Evolutionary conservation across 92 coral and sea anemone species (phyloP).

Genomic region (Zoanthus sansibaricus): DNA sequence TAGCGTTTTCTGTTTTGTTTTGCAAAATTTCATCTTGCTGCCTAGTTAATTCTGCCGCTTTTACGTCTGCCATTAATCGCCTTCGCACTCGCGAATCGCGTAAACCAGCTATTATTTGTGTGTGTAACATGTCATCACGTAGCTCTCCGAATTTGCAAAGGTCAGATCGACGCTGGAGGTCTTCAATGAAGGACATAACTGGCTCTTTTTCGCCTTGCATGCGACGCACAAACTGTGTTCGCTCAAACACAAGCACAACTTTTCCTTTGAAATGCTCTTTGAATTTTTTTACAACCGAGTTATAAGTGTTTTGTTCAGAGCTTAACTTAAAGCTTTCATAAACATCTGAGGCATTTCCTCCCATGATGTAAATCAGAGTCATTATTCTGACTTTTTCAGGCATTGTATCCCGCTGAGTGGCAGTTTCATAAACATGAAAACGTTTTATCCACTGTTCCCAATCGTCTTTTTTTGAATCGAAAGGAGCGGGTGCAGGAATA

Average conservation of each 20-base stretch:
- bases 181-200: conserved; percentile 34
- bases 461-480: no score
- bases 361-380: no score
- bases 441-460: no score
- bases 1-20: conserved; percentile 27
- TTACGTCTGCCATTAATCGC: conserved; percentile 53
- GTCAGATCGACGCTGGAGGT: no score
- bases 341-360: background rate
- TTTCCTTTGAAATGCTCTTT: conserved; percentile 7
- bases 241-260: background rate
- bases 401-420: no score
- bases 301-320: background rate
- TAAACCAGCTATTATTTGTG: conserved; percentile 47
- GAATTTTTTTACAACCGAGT: background rate
- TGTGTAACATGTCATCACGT: conserved; percentile 18
- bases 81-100: conserved; percentile 39
- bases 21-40: conserved; percentile 56
- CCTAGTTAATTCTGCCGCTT: conserved; percentile 39
- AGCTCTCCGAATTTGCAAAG: no score
- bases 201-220: background rate
- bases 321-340: background rate
- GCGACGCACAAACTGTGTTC: background rate
- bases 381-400: no score
- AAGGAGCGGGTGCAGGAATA: no score
- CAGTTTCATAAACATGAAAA: no score